Conservation (phyloP, 2,888 invertebrate genomes). For the Steromphala cineraria region DNA sequence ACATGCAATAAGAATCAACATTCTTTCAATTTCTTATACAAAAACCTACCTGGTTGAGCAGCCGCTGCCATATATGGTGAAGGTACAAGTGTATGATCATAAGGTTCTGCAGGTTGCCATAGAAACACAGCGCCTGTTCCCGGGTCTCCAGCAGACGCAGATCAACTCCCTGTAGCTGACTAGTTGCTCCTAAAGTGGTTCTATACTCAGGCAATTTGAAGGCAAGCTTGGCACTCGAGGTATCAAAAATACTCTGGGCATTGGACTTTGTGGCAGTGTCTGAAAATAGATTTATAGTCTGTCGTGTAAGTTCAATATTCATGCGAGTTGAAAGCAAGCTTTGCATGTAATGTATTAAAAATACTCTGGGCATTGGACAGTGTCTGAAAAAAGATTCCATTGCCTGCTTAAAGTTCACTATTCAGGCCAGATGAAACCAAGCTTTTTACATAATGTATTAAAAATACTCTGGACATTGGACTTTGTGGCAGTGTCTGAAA, state of each 20-base stretch:
- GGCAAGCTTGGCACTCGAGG: constrained; percentile 51
- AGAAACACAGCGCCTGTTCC: constrained; percentile 67
- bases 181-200: constrained; percentile 45
- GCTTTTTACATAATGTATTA: constrained; percentile 54
- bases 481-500: constrained; percentile 50
- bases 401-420: constrained; percentile 43
- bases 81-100: constrained; percentile 66
- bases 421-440: constrained; percentile 46
- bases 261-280: constrained; percentile 52
- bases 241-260: constrained; percentile 60
- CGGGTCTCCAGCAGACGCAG: constrained; percentile 51
- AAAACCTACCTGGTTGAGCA: constrained; percentile 11
- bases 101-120: constrained; percentile 69
- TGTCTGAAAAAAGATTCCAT: constrained; percentile 39
- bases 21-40: too few species aligned
- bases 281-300: constrained; percentile 28
- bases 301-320: too few species aligned
- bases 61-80: constrained; percentile 27
- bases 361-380: too few species aligned
- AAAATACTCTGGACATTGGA: constrained; percentile 60
- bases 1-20: too few species aligned
- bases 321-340: too few species aligned
- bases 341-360: too few species aligned
- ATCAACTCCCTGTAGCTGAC: constrained; percentile 53
- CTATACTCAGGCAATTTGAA: constrained; percentile 48